Percentiles rank a stretch among this genome's conserved stretches.
Conservation (phyloP, 1,140 invertebrate genomes). For the Megalonaias nervosa region DNA sequence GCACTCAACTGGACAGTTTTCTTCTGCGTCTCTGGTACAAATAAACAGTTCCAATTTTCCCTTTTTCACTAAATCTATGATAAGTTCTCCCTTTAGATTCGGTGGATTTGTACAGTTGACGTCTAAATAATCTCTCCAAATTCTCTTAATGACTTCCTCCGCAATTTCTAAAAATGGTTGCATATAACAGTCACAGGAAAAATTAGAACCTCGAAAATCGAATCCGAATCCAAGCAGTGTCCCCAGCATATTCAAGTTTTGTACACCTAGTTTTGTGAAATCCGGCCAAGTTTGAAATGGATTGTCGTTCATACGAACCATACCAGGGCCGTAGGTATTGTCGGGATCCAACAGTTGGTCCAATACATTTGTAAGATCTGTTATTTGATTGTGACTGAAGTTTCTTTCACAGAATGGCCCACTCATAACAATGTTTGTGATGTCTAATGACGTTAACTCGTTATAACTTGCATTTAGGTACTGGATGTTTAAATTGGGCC, state of each 20-base stretch:
- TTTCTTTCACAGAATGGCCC: conserved; percentile 13
- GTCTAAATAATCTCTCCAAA: conserved; percentile 12
- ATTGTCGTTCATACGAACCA: conserved; percentile 5
- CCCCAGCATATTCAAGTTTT: conserved; percentile 9
- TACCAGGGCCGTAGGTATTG: conserved; percentile 26
- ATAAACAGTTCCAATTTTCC: too few relatives aligned
- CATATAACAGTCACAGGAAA: conserved; percentile 22
- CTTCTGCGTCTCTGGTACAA: too few relatives aligned
- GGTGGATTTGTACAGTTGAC: conserved; percentile 12
- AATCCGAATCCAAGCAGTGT: conserved; percentile 10
- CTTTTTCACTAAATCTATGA: neutral
- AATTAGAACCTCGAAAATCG: conserved; percentile 6
- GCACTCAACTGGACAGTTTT: too few relatives aligned
- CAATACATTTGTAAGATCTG: conserved; percentile 1
- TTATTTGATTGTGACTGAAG: conserved; percentile 11
- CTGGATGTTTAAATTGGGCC: neutral
- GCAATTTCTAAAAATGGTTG: conserved; percentile 14
- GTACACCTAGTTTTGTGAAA: conserved; percentile 10
- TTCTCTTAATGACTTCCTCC: neutral
- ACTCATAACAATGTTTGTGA: conserved; percentile 8
- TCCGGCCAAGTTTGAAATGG: conserved; percentile 12
- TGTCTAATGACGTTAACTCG: conserved; percentile 8
- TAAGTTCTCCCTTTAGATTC: neutral
- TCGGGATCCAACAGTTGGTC: neutral
- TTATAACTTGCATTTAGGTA: conserved; percentile 14